Evolutionary conservation across 2,797 vertebrate genomes (phyloP), one percentile per base, ranked within the genome.

Genomic region (Telmatherina bonti): DNA sequence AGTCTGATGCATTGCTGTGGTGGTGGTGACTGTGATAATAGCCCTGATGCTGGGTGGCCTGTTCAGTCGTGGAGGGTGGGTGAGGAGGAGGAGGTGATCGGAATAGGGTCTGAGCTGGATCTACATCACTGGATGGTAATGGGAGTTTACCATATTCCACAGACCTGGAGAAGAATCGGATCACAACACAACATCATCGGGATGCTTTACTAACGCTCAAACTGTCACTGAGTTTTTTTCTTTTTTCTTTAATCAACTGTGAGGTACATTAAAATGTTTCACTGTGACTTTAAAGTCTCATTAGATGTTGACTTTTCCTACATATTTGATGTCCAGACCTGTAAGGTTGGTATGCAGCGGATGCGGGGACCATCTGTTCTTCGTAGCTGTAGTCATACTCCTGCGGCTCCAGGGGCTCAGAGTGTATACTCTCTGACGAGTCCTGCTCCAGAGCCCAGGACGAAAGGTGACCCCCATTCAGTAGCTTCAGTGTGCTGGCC

Each of bases 281-380:
- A 54, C 55, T 7, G 7, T 10, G 15, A 9, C 7, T 33, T 43
- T 53, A 11, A 1, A 15, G 12, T 10, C 38, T 30, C 9, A 20
- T 26, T 33, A 10, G 9, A 31, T 57, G 38, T 47, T 0, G 31
- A 49, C 27, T 54, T 29, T 18, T 16, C 24, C 51, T 15, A 24
- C 45, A 15, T n/a, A 38, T 55, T 26, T 26, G 4, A 24, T 62
- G 4, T 70, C 45, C 87, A 72, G 83, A 95, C 95, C 94, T 93
- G 58, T 92, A 94, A 0, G 87, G 82, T 60, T 93, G 93, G 65
- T 91, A 90, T 2, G 91, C 59, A 24, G 87, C 61, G 0, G 92
- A 90, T 0, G 90, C 82, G 1, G 94, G 93, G 62, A 93, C 93
- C 78, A 92, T 93, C 92, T 95, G 95, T 63, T 95, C 94, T 2